Evolutionary conservation across 2,797 vertebrate genomes (phyloP).

Genomic region (Somateria mollissima): DNA sequence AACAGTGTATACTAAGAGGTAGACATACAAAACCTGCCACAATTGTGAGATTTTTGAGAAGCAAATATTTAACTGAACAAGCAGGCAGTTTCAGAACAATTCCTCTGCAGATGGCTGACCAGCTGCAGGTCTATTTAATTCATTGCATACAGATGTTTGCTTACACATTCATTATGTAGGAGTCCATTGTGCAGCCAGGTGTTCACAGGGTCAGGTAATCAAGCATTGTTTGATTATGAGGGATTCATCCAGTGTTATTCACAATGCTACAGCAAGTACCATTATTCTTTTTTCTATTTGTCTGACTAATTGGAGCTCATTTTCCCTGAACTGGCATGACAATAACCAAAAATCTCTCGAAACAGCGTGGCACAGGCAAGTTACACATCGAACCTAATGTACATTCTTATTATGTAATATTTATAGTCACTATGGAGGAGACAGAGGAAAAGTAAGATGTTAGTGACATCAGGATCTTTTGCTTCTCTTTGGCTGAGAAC

Average conservation of each 20-base stretch:
- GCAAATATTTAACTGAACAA: neutral
- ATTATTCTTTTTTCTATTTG: neutral
- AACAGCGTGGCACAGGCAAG: neutral
- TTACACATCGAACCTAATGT: neutral
- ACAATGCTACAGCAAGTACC: neutral
- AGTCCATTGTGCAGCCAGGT: neutral
- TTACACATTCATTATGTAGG: neutral
- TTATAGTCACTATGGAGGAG: neutral
- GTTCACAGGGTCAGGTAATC: conserved; percentile 1
- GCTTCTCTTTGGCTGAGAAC: neutral
- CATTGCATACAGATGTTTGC: neutral
- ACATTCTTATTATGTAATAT: neutral
- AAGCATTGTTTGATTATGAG: neutral
- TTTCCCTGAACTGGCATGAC: neutral
- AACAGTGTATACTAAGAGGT: neutral
- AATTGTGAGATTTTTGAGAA: neutral
- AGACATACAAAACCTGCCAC: neutral
- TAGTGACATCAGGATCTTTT: neutral
- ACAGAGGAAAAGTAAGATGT: neutral
- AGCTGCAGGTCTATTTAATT: conserved; percentile 24
- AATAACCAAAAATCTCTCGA: neutral
- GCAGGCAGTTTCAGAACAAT: neutral
- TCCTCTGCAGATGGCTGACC: neutral
- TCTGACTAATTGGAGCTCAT: neutral
- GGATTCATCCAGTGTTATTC: neutral